A percentile compares a stretch with the other conserved stretches of the same genome.
phyloP scores from a whole-genome alignment of 92 coral and sea anemone genomes.

The Actinernus sp. region DNA sequence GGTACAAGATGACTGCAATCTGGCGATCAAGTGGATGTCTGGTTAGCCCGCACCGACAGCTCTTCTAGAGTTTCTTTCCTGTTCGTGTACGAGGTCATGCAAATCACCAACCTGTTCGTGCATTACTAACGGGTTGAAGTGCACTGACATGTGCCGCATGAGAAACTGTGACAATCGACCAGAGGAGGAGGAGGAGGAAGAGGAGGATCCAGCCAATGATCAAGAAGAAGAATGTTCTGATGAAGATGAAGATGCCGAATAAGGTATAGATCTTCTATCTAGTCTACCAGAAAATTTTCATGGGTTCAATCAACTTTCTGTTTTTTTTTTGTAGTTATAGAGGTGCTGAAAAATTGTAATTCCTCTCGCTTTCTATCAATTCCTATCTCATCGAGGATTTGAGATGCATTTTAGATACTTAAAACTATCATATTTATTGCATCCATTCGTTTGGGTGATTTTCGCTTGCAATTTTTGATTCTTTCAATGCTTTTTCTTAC shows the following conservation, averaged over 20 bases:
- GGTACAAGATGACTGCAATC: conserved; percentile 22
- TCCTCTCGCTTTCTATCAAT: not conserved
- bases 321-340: no score
- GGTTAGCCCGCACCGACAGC: conserved; percentile 50
- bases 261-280: not conserved
- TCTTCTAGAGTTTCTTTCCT: conserved; percentile 52
- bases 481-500: conserved; percentile 2
- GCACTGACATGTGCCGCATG: conserved; percentile 63
- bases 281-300: no score
- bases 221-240: not conserved
- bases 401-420: not conserved
- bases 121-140: conserved; percentile 55
- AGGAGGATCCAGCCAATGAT: conserved; percentile 24
- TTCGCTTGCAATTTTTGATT: not conserved
- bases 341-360: not conserved
- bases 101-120: conserved; percentile 38
- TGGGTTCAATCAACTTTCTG: no score
- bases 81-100: conserved; percentile 28
- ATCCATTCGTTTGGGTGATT: not conserved
- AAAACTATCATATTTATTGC: not conserved
- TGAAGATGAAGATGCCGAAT: conserved; percentile 22
- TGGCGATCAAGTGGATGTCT: conserved; percentile 47
- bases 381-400: not conserved
- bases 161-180: conserved; percentile 48
- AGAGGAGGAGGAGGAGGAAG: conserved; percentile 37